Conservation (phyloP, 2,797 vertebrate species). For the Nannoperca australis region DNA sequence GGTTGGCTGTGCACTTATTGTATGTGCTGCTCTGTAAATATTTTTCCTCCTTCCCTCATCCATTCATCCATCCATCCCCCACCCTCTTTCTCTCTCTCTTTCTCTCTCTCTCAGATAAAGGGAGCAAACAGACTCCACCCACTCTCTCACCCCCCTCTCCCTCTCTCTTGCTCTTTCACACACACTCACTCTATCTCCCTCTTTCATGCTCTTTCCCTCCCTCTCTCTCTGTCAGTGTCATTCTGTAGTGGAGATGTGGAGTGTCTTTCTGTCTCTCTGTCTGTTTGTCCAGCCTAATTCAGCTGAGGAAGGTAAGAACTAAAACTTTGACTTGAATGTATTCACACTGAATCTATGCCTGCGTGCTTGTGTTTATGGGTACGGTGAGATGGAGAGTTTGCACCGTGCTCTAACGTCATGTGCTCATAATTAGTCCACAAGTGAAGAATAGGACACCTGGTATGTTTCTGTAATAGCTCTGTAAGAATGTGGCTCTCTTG, state of each 20-base stretch:
- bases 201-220: constrained; percentile 72
- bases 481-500: constrained; percentile 33
- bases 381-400: constrained; percentile 45
- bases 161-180: constrained; percentile 59
- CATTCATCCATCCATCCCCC: constrained; percentile 55
- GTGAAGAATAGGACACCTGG: constrained; percentile 51
- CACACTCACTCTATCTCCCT: constrained; percentile 70
- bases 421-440: constrained; percentile 45
- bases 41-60: constrained; percentile 66
- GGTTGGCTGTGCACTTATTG: constrained; percentile 48
- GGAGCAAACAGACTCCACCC: constrained; percentile 82
- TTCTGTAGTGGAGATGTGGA: constrained; percentile 88
- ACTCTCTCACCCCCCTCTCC: constrained; percentile 61
- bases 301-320: constrained; percentile 88
- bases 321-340: constrained; percentile 52
- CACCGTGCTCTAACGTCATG: constrained; percentile 35
- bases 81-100: constrained; percentile 44
- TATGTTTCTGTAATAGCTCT: constrained; percentile 34
- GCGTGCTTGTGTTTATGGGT: background rate
- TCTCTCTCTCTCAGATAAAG: constrained; percentile 73
- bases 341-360: constrained; percentile 11
- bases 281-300: constrained; percentile 84
- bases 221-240: constrained; percentile 82
- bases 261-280: constrained; percentile 85
- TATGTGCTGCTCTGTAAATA: constrained; percentile 70